Evolutionary conservation across 2,797 vertebrate species (phyloP), one percentile per base, ranked within the genome.

Genomic region (Sardinella longiceps): DNA sequence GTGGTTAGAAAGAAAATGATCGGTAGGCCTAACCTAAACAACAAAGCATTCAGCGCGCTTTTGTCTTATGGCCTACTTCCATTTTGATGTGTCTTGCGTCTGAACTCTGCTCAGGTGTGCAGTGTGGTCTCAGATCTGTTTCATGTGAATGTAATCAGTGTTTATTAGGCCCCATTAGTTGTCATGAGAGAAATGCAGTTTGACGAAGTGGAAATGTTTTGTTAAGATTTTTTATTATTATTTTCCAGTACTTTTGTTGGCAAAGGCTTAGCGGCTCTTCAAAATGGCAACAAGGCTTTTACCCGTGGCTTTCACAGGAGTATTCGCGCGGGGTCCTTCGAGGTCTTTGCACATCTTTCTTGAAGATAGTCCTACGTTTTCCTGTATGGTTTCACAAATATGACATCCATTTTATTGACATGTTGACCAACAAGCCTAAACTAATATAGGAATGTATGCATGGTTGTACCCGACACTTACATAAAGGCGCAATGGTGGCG

Each of bases 241-340:
- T 18, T 77, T 77, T 74, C 2, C 66, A 37, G 5, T 37, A 20
- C 23, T 48, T 48, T n/a, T n/a, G n/a, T 15, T 12, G 28, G 15
- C 70, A 39, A 43, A 9, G 7, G 4, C 15, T 14, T 23, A 20
- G 20, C 70, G 70, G n/a, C 37, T 77, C 70, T 43, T 77, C 70
- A 77, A 39, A 39, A 77, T 77, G 37, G 33, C 70, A 20, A 77
- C 37, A 43, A 77, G 70, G 15, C 28, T 70, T 70, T 14, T 87
- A 87, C 9, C 6, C n/a, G 39, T 20, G 6, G 60, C 25, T 45
- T 66, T 83, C 43, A 18, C 43, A 0, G 70, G 37, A 39, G 37
- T 2, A 28, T 43, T 77, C 39, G 70, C 70, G 70, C 70, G 70
- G 23, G 70, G 70, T 77, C 70, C 70, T 20, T 77, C 70, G 37